A percentile compares a stretch with the other conserved stretches of the same genome.
Evolutionary conservation across 2,888 invertebrate genomes (phyloP).

Genomic region (Drosophila dives): DNA sequence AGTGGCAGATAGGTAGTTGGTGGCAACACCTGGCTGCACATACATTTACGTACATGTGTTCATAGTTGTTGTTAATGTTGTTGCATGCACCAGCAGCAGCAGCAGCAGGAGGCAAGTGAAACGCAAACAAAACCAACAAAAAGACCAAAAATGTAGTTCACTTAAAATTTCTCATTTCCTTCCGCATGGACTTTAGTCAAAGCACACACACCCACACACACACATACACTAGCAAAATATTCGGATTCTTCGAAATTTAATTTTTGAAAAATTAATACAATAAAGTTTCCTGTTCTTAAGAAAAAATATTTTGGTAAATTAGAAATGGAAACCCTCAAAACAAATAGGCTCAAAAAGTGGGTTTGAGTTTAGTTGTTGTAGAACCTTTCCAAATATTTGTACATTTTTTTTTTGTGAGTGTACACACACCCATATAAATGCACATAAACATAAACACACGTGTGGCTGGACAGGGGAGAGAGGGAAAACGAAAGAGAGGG

Average conservation of each 20-base stretch:
- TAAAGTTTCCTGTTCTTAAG: not conserved
- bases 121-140: constrained; percentile 62
- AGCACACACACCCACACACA: constrained; percentile 18
- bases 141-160: constrained; percentile 77
- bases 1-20: not conserved
- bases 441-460: not conserved
- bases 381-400: not conserved
- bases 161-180: constrained; percentile 80
- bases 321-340: not conserved
- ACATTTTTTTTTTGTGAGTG: not conserved
- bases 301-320: not conserved
- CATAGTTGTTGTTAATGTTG: constrained; percentile 49
- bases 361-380: not conserved
- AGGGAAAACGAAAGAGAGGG: not conserved
- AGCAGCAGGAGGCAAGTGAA: constrained; percentile 34
- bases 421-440: not conserved
- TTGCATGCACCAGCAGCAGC: constrained; percentile 28
- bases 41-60: constrained; percentile 34
- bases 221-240: not conserved
- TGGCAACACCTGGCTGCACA: constrained; percentile 15
- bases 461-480: not conserved
- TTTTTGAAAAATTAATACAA: not conserved
- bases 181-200: constrained; percentile 49
- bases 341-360: fast-evolving
- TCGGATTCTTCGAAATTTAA: not conserved